Evolutionary conservation across 2,113 vertebrate genomes (phyloP), one percentile per base, ranked within the genome.

Genomic region (Rhynchomys soricoides): DNA sequence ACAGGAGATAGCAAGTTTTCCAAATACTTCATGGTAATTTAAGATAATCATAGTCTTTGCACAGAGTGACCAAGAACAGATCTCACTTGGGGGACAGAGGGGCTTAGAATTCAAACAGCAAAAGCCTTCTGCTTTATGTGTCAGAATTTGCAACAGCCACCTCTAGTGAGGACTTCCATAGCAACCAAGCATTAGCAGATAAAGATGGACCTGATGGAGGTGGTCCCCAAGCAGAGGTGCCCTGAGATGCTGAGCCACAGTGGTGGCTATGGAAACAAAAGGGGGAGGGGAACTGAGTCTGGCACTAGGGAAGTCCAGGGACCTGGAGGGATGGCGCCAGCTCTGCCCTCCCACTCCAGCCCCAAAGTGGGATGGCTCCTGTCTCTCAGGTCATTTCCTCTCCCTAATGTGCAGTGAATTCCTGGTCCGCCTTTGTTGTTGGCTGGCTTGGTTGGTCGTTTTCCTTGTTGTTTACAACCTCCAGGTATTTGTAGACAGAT

Each of bases 401-500:
- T 85, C 89, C 70, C 66, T 37, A 34, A n/a, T 52, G 34, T 59
- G 26, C 86, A 55, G 83, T 11, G 16, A 64, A n/a, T 94, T 95
- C 97, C 97, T 78, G 90, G 83, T 62, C 68, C 59, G 90, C 86
- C 96, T 95, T 97, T 94, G 96, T 95, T 89, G 95, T 95, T 90
- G 90, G 62, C 86, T 82, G 37, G 29, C 70, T n/a, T 31, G 57
- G 88, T 82, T 48, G 85, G 93, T 62, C 4, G 34, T 55, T 78
- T 94, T 78, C 74, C 94, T 81, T 15, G 66, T 85, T 97, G 96
- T 97, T 97, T 90, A 96, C 96, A 45, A 52, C 86, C 78, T 96
- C 29, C 71, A 94, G 97, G 97, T 96, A 96, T 95, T 68, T 92
- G 97, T 89, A 90, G 94, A 92, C 97, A 97, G 97, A 97, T 97